Evolutionary conservation across 2,888 invertebrate species (phyloP), one percentile per base, ranked within the genome.

Genomic region (Cheilosia variabilis): DNA sequence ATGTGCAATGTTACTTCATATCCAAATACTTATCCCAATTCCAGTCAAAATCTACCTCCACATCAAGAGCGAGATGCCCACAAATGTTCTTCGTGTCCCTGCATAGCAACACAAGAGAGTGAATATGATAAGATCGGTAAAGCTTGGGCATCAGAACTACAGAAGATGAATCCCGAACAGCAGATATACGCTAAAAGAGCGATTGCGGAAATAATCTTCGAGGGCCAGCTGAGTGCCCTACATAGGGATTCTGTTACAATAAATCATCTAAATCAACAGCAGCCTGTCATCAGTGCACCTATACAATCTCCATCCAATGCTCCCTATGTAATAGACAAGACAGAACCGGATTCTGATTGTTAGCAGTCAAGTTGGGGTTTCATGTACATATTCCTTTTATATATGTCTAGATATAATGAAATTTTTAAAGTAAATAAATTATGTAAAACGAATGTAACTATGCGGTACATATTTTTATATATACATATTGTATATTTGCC

Each of bases 151-250:
- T 65, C 78, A 6, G 87, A 87, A 52, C 57, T 87, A 15, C 72
- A 78, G 45, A 63, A 78, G 17, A 87, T 87, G 87, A 53, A 62
- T 1, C 37, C 55, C 0, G 80, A 83, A 4, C 87, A 87, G 31
- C 87, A 87, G 31, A 87, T 87, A 47, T 81, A 68, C 34, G 87
- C 87, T 1, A 87, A 87, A 47, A 68, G 82, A 55, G 83, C 83
- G 1, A 87, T 87, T n/a, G 83, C 83, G 19, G 87, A 87, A 22
- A 84, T 87, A 24, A 66, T 87, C 2, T 87, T 78, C 27, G 78
- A 87, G 34, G 87, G 87, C 0, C 87, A 87, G n/a, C 24, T 87
- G 22, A 80, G 83, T 1, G 27, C 58, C 3, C 15, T 87, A 13
- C 62, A 81, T 47, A 66, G 80, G 3, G 55, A 78, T n/a, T 52